A percentile compares a stretch with the other conserved stretches of the same genome.
These are phyloP conservation scores for Watsonalla cultraria DNA, from an alignment of 2,888 invertebrate genomes.

Conservation along the genomic window DNA sequence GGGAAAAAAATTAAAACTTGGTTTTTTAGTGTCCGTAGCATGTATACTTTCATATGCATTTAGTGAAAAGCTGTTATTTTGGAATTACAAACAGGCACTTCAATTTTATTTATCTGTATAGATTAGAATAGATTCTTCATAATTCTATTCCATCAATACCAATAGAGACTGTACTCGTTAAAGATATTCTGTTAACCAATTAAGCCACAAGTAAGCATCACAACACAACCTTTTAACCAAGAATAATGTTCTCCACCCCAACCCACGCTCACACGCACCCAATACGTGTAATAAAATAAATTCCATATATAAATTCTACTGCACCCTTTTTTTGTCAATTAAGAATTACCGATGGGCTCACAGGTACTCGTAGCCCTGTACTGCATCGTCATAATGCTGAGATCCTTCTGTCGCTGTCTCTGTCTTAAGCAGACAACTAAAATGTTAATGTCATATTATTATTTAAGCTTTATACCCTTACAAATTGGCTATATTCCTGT, in stretches of 20 bases:
- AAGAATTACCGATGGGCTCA: constrained; percentile 65
- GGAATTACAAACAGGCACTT: too few relatives aligned
- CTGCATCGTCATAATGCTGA: constrained; percentile 3
- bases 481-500: too few relatives aligned
- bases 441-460: too few relatives aligned
- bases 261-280: constrained; percentile 44
- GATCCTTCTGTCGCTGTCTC: not conserved
- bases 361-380: constrained; percentile 56
- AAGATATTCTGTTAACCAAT: not conserved
- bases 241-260: constrained; percentile 32
- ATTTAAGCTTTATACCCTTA: too few relatives aligned
- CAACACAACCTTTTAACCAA: constrained; percentile 27
- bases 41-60: too few relatives aligned
- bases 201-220: not conserved
- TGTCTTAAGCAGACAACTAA: not conserved
- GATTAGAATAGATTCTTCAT: too few relatives aligned
- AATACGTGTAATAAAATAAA: constrained; percentile 69
- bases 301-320: constrained; percentile 66
- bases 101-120: too few relatives aligned
- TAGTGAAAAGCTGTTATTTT: too few relatives aligned
- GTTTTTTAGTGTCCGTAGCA: too few relatives aligned
- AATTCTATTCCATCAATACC: too few relatives aligned
- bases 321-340: constrained; percentile 75
- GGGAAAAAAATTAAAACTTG: too few relatives aligned
- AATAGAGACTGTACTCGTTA: too few relatives aligned